Conservation (phyloP, 2,888 invertebrate genomes). For the Lordiphosa fenestrarum region DNA sequence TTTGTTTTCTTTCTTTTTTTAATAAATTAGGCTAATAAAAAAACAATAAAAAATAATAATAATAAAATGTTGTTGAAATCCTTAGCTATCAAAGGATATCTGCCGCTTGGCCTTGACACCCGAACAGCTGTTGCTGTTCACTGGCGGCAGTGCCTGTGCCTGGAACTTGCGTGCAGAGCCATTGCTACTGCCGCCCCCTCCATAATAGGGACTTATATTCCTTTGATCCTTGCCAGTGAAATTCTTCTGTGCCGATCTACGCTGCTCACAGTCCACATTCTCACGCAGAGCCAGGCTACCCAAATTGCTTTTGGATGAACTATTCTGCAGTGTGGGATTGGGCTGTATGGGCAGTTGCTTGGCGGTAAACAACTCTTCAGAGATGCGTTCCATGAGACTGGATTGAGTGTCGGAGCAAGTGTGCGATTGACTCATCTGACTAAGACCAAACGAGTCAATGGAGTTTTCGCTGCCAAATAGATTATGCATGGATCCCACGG, state of each 20-base stretch:
- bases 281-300: conserved; percentile 76
- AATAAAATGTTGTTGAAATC: conserved; percentile 23
- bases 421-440: conserved; percentile 62
- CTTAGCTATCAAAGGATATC: conserved; percentile 83
- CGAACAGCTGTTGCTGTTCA: conserved; percentile 20
- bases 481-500: conserved; percentile 51
- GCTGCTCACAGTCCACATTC: conserved; percentile 76
- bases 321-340: conserved; percentile 71
- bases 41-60: conserved; percentile 32
- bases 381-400: conserved; percentile 55
- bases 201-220: conserved; percentile 77
- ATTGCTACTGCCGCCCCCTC: conserved; percentile 38
- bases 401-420: conserved; percentile 50
- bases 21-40: conserved; percentile 58
- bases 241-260: conserved; percentile 78
- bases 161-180: conserved; percentile 51
- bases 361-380: conserved; percentile 53
- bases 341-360: conserved; percentile 59
- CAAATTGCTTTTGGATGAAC: conserved; percentile 79
- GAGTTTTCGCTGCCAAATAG: conserved; percentile 73
- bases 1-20: neutral
- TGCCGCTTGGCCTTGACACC: conserved; percentile 82
- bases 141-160: conserved; percentile 15
- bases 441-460: conserved; percentile 68
- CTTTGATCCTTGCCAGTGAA: conserved; percentile 79